Percentiles rank a stretch among this genome's conserved stretches.
Conservation (phyloP, 1,140 invertebrate species). For the Drosophila lacteicornis region DNA sequence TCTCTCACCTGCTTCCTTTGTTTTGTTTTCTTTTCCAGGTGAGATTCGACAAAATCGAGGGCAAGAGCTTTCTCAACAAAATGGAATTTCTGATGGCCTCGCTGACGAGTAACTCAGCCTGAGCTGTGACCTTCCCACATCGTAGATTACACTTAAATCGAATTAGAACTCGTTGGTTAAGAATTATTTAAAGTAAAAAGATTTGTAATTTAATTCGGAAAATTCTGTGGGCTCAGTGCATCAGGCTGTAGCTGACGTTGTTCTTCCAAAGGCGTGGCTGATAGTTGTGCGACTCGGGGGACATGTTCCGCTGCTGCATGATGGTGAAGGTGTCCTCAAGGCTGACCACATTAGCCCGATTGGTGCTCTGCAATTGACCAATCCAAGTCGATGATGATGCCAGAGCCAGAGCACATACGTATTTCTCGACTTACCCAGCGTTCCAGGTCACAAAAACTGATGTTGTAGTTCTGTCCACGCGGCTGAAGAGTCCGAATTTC, state of each 20-base stretch:
- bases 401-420: no score
- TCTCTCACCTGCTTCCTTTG: neutral
- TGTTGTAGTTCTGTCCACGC: constrained; percentile 55
- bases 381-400: no score
- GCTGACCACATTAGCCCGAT: constrained; percentile 75
- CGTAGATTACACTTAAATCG: constrained; percentile 19
- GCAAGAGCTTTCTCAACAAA: constrained; percentile 98
- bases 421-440: constrained; percentile 65
- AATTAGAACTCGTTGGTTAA: constrained; percentile 18
- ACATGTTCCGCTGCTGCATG: constrained; percentile 34
- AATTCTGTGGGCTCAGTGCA: constrained; percentile 33
- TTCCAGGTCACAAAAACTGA: constrained; percentile 77
- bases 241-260: constrained; percentile 49
- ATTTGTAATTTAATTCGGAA: constrained; percentile 9
- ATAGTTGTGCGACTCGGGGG: constrained; percentile 29
- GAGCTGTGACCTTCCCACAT: neutral
- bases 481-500: constrained; percentile 31
- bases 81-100: constrained; percentile 98
- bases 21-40: constrained; percentile 60
- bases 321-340: constrained; percentile 72
- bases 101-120: constrained; percentile 87
- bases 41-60: constrained; percentile 96
- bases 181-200: constrained; percentile 43
- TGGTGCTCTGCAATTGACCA: constrained; percentile 58
- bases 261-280: constrained; percentile 46